These are phyloP conservation scores for Hippocampus kuda DNA, from an alignment of 2,797 vertebrate genomes.

Conservation along the genomic window DNA sequence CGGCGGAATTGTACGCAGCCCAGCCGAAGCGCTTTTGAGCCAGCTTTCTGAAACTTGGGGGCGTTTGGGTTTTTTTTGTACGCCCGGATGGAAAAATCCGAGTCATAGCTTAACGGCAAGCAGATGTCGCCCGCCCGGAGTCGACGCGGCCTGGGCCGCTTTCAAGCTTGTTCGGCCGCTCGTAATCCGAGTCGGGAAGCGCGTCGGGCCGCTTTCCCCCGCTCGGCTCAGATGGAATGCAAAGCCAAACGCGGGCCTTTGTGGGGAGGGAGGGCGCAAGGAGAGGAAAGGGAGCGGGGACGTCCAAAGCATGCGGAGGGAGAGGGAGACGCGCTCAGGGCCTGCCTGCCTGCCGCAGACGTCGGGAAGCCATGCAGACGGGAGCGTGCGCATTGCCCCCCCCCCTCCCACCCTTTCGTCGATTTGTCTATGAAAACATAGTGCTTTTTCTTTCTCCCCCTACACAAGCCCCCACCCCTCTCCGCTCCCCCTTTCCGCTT, in stretches of 20 bases:
- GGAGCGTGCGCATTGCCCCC: conserved; percentile 72
- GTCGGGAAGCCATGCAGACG: conserved; percentile 80
- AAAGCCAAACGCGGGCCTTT: conserved; percentile 31
- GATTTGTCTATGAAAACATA: conserved; percentile 99
- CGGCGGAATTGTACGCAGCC: conserved; percentile 1
- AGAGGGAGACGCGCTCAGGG: conserved; percentile 78
- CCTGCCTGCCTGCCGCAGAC: conserved; percentile 78
- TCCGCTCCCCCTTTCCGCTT: conserved; percentile 70
- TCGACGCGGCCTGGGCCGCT: not conserved
- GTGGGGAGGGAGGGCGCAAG: conserved; percentile 36
- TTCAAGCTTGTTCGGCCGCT: not conserved
- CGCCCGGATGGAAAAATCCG: not conserved
- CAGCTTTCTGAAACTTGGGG: conserved; percentile 7
- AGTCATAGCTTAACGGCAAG: not conserved
- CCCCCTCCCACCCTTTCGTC: conserved; percentile 53
- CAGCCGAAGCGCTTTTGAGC: not conserved
- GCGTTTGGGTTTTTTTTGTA: not conserved
- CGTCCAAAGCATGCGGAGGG: conserved; percentile 86
- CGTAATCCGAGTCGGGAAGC: not conserved
- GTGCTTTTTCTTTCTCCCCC: conserved; percentile 72
- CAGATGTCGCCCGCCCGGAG: not conserved
- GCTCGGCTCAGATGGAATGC: not conserved
- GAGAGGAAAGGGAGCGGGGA: conserved; percentile 65
- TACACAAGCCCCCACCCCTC: not conserved
- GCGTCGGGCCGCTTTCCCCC: not conserved